These are phyloP conservation scores for Zaprionus inermis DNA, from an alignment of 1,140 invertebrate genomes.

Conservation along the genomic window DNA sequence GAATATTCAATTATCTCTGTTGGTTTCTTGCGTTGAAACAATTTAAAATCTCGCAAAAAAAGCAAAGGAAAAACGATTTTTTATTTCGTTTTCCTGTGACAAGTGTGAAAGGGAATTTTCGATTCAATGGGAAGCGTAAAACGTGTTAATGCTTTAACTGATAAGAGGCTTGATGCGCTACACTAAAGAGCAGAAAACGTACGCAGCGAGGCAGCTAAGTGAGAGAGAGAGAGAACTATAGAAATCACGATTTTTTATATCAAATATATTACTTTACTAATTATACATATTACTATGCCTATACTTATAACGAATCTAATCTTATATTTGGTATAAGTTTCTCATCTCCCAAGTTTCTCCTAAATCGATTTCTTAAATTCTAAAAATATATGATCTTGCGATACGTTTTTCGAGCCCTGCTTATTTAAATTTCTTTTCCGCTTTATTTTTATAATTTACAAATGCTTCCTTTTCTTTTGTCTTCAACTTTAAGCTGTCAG, in stretches of 20 bases:
- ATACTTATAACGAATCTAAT: no score
- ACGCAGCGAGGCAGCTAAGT: conserved; percentile 38
- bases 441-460: no score
- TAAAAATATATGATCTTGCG: no score
- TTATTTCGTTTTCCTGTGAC: conserved; percentile 8
- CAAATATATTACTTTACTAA: no score
- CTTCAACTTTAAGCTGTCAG: no score
- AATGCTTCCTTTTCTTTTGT: no score
- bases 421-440: no score
- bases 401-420: no score
- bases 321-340: no score
- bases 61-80: neutral
- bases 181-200: neutral
- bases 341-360: no score
- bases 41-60: conserved; percentile 14
- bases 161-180: conserved; percentile 18
- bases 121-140: conserved; percentile 10
- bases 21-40: conserved; percentile 2
- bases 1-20: conserved; percentile 14
- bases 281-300: no score
- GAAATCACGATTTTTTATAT: neutral
- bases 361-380: no score
- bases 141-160: conserved; percentile 27
- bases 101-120: conserved; percentile 14
- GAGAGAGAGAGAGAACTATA: neutral